These are phyloP conservation scores for Pseudopleuronectes americanus DNA, from an alignment of 2,797 vertebrate genomes.

Conservation along the genomic window DNA sequence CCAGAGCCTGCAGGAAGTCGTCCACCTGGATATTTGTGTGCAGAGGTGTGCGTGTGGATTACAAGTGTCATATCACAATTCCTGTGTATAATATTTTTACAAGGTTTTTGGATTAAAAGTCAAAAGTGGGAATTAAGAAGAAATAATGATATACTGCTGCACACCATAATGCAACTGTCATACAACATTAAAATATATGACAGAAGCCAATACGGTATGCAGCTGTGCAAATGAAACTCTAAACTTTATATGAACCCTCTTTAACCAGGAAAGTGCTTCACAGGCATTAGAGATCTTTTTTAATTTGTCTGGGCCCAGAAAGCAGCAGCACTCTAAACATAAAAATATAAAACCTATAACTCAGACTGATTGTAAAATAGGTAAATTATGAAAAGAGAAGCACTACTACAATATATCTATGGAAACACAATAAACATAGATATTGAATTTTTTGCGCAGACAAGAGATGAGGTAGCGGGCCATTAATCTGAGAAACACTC, in stretches of 20 bases:
- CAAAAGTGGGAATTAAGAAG: neutral
- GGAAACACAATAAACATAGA: conserved; percentile 3
- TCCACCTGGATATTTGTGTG: conserved; percentile 71
- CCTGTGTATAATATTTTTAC: neutral
- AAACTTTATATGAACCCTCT: neutral
- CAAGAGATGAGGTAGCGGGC: neutral
- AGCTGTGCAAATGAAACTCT: too few species aligned
- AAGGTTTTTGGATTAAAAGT: neutral
- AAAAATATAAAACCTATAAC: conserved; percentile 14
- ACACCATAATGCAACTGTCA: too few species aligned
- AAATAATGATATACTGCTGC: neutral
- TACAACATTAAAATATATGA: too few species aligned
- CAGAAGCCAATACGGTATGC: too few species aligned
- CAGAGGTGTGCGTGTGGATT: neutral
- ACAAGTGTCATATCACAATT: neutral
- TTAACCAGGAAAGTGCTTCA: neutral
- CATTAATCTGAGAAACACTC: conserved; percentile 24
- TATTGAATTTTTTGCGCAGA: neutral
- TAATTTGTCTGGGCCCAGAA: neutral
- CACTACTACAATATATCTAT: neutral
- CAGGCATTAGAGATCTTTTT: conserved; percentile 8
- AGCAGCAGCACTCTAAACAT: conserved; percentile 1
- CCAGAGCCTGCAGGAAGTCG: conserved; percentile 82
- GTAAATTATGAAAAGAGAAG: neutral
- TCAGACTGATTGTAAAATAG: neutral